Evolutionary conservation across 2,113 vertebrate species (phyloP), one percentile per base, ranked within the genome.

Genomic region (Ceyx melanurus): DNA sequence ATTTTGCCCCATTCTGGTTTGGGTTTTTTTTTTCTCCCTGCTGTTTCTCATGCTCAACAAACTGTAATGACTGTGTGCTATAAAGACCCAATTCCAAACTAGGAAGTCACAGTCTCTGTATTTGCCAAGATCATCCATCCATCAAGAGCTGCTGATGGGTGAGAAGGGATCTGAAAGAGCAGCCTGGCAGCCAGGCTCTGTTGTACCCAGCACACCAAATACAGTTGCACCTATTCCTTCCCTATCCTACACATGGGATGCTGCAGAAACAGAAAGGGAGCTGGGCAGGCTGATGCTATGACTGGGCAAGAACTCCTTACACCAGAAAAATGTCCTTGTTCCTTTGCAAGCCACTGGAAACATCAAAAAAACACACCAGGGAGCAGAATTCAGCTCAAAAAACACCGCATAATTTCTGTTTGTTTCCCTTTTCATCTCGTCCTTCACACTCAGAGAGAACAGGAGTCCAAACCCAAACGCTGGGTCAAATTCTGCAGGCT

Each of bases 381-480:
- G 46, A 89, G 19, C 23, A 85, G 62, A 85, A 76, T 72, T 75
- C 43, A 78, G 23, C 45, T 82, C 66, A 53, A 93, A 89, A 87
- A 46, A 81, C 22, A 42, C 33, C 57, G 31, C 57, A 42, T n/a
- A 21, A 16, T 46, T 81, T 31, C 15, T 74, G 29, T 66, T 88
- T 93, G 31, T 51, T 82, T 89, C 82, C n/a, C 11, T 90, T 70
- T 73, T 33, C 48, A 50, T 50, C 48, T 50, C 48, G 23, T 50
- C 48, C 48, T 50, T 50, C 22, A 50, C 21, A 48, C 46, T 48
- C 21, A 40, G 43, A 43, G 48, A 75, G 91, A 76, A 83, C 12
- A 28, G 6, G 43, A 81, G 40, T 77, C 61, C 35, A 56, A 79
- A 90, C 62, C 0, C 31, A 87, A 89, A 75, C 53, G 31, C 18